Conservation (phyloP, 2,888 invertebrate species). For the Pimpla rufipes region DNA sequence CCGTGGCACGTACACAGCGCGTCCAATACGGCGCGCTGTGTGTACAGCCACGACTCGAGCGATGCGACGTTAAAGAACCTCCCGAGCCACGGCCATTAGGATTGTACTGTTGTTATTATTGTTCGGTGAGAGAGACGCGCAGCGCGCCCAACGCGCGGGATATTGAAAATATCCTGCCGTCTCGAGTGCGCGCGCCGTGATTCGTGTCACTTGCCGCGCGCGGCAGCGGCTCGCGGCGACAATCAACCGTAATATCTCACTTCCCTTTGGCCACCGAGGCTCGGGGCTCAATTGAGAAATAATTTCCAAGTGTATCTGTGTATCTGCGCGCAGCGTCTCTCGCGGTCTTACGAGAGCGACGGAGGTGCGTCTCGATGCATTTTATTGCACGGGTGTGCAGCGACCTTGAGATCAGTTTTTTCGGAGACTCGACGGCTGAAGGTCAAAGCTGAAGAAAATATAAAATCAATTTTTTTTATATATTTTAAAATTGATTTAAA, state of each 20-base stretch:
- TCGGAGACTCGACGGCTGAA: neutral
- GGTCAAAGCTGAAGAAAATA: too few species aligned
- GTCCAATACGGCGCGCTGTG: neutral
- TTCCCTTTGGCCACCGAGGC: constrained; percentile 36
- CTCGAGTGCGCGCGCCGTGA: constrained; percentile 30
- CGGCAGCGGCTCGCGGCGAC: neutral
- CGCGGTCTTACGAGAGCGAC: neutral
- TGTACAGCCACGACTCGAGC: neutral
- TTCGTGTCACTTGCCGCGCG: constrained; percentile 23
- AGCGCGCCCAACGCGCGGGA: neutral
- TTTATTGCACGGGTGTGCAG: neutral
- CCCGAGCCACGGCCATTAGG: neutral
- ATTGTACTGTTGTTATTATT: constrained; percentile 36
- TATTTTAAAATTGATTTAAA: too few species aligned
- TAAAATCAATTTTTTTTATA: too few species aligned
- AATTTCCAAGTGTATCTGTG: constrained; percentile 21
- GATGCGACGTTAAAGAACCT: constrained; percentile 29
- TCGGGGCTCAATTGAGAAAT: constrained; percentile 44
- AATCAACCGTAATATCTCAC: constrained; percentile 47
- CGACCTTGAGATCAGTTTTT: too few species aligned
- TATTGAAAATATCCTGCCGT: constrained; percentile 52
- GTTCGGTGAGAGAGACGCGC: constrained; percentile 7
- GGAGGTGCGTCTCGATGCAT: neutral
- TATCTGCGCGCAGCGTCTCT: neutral
- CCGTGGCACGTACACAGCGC: neutral